Evolutionary conservation across 2,888 invertebrate species (phyloP), one percentile per base, ranked within the genome.

Genomic region (Sisyra terminalis): DNA sequence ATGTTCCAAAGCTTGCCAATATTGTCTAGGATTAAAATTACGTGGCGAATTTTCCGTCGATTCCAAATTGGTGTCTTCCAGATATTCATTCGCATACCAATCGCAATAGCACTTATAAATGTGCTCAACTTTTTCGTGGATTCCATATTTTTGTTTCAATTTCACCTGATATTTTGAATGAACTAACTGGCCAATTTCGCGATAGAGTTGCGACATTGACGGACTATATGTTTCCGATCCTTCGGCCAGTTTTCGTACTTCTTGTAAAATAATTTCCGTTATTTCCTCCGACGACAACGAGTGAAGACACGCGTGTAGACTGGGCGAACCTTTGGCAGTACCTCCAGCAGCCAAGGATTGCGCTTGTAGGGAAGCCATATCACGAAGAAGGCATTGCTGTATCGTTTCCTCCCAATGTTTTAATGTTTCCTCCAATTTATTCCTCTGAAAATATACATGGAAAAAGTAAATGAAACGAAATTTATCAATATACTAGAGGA

Each of bases 151-250:
- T 48, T 75, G 69, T 52, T 77, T 80, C 46, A 70, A 66, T 41
- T 77, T 69, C 15, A 82, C 69, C 64, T 77, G 71, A 51, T 73
- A 79, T 47, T 71, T 69, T 9, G 71, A 64, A 55, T 78, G 76
- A 0, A 85, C 79, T 58, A 74, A 73, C 5, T 62, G 59, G 3
- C 88, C 89, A 4, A 89, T 58, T 17, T 75, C 71, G 45, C 68
- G 64, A 49, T 80, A 75, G 40, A 89, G 59, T 44, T 70, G 57
- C 40, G 66, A 65, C 2, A 81, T 68, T 0, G 78, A 72, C 0
- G 80, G 79, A 57, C 85, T 86, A 59, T 77, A 86, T 0, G 78
- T 76, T 56, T 86, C 86, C 0, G 86, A 87, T 5, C 83, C 82
- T 52, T 78, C 75, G 0, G 80, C 78, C 9, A 87, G 55, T 51